These are phyloP conservation scores for Andrena hattorfiana DNA, from an alignment of 2,888 invertebrate genomes.

Conservation along the genomic window DNA sequence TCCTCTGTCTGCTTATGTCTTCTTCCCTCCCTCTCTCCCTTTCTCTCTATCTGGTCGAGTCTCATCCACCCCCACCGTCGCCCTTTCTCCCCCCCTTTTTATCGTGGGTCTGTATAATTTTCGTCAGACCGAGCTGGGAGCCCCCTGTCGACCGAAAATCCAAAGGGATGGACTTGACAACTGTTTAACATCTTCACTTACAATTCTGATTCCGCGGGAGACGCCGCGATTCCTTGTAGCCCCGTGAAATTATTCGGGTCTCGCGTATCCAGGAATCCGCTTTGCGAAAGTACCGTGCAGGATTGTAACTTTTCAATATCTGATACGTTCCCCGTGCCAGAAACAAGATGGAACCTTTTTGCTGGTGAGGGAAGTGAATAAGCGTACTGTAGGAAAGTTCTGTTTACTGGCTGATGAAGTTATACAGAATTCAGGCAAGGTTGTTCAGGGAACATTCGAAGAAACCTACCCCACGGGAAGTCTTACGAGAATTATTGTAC, in stretches of 20 bases:
- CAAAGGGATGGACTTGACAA: conserved; percentile 79
- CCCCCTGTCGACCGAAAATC: conserved; percentile 70
- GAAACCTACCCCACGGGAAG: too few species aligned
- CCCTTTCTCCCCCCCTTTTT: conserved; percentile 15
- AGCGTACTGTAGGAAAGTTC: conserved; percentile 8
- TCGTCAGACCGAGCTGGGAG: conserved; percentile 64
- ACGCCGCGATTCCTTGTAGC: conserved; percentile 43
- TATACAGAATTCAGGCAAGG: not conserved
- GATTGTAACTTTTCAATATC: conserved; percentile 50
- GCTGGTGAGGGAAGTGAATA: conserved; percentile 4
- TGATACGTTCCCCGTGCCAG: conserved; percentile 19
- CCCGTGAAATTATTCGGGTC: conserved; percentile 45
- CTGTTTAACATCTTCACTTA: conserved; percentile 80
- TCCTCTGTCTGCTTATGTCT: conserved; percentile 66
- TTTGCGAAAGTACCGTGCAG: conserved; percentile 40
- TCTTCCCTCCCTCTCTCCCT: conserved; percentile 12
- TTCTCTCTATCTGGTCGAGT: conserved; percentile 21
- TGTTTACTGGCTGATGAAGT: not conserved
- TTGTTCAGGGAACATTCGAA: not conserved
- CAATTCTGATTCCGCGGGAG: conserved; percentile 68
- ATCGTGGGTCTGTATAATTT: conserved; percentile 44
- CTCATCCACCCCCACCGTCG: not conserved
- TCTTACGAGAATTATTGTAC: too few species aligned
- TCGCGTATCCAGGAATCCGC: conserved; percentile 44
- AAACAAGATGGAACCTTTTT: not conserved